Base-by-base conservation (phyloP, 1,140 invertebrate species). In the Drosophila elegans region DNA sequence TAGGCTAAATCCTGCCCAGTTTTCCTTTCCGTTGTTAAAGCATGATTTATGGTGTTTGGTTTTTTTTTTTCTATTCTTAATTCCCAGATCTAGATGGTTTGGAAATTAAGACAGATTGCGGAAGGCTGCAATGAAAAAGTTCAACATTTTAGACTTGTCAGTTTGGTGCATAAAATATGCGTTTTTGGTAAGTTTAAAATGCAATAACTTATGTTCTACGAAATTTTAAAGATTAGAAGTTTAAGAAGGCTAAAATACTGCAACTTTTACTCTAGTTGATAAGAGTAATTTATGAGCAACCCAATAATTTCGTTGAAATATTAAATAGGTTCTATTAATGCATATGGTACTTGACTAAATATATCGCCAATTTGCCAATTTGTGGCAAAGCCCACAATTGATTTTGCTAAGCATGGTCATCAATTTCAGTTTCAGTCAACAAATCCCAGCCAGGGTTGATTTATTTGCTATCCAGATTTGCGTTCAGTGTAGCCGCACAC, bases 401-500 rank as follows among this genome's bases (percentile, higher is more conserved):
- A 52, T 52, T 52, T 36, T 13, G 49, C 13, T 11, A 9, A 52
- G 48, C 48, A 16, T 36, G 32, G 49, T 51, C 49, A 51, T 52
- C 32, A 52, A 52, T 52, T 36, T 52, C 27, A 11, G 27, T 32
- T 32, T 12, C 46, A n/a, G 48, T 51, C 49, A 51, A 36, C 49
- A 51, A 51, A 7, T 49, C 6, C 12, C n/a, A 6, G 1, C 4
- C 13, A 13, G 42, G 4, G 21, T 13, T 29, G 38, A 13, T 49
- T n/a, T 27, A 27, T 52, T 2, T 27, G n/a, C 32, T 11, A 2
- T 2, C 6, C 11, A 55, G 5, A 16, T 27, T 41, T 27, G 5
- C 38, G 32, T 42, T 45, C 54, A 61, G 61, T 64, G 61, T 45
- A n/a, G 53, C 12, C 25, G 29, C 29, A 51, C 48, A 51, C 48